Evolutionary conservation across 2,113 vertebrate species (phyloP).

Genomic region (Neogale vison): DNA sequence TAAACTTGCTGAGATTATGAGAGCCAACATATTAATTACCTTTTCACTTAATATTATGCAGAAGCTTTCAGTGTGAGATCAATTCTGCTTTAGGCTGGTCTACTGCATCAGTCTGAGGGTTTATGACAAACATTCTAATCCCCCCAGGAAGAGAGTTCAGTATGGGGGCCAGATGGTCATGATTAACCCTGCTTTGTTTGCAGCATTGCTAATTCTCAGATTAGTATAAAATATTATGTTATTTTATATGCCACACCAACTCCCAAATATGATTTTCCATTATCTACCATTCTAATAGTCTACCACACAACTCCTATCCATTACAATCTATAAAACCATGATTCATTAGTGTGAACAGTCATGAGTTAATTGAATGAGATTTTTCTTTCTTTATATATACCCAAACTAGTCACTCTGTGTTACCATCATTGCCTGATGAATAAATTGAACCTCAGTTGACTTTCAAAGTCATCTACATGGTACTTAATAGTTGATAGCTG

Average conservation of each 20-base stretch:
- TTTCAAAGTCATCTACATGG: conserved; percentile 45
- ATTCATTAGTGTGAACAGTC: background rate
- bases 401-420: background rate
- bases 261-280: background rate
- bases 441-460: background rate
- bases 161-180: background rate
- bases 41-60: background rate
- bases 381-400: background rate
- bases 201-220: background rate
- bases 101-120: background rate
- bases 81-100: background rate
- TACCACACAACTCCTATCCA: background rate
- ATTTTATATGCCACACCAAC: background rate
- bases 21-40: background rate
- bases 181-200: background rate
- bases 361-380: background rate
- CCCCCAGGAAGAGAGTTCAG: background rate
- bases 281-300: background rate
- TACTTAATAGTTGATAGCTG: conserved; percentile 42
- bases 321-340: background rate
- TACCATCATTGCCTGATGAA: conserved; percentile 19
- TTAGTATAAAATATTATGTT: background rate
- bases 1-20: background rate
- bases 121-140: background rate
- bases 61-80: background rate